Conservation (phyloP, 2,888 invertebrate genomes). For the Sepioteuthis lessoniana region DNA sequence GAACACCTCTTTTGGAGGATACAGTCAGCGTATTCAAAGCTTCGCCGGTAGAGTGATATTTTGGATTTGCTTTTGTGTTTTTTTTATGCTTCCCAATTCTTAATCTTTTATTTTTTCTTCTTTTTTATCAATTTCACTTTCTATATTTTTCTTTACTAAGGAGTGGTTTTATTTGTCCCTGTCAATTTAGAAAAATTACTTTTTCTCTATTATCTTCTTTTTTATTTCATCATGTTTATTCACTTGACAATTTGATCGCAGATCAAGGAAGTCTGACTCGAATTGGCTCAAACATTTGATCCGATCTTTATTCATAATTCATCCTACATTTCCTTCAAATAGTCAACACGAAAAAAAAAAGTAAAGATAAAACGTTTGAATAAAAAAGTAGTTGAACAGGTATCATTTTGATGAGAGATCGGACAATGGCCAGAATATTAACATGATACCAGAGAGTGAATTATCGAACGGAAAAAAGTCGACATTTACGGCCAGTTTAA, state of each 20-base stretch:
- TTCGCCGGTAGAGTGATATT: no score
- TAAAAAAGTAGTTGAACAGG: not conserved
- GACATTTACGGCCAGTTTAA: not conserved
- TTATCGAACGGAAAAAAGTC: not conserved
- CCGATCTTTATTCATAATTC: constrained; percentile 1
- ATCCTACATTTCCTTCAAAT: not conserved
- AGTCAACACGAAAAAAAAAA: not conserved
- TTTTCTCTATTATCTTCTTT: not conserved
- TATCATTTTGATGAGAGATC: not conserved
- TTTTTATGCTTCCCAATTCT: no score
- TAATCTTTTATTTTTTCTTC: no score
- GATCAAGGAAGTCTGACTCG: not conserved
- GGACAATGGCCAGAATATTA: not conserved
- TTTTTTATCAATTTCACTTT: no score
- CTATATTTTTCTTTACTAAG: no score
- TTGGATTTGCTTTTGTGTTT: no score
- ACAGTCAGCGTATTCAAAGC: no score
- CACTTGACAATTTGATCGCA: not conserved
- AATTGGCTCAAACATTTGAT: not conserved
- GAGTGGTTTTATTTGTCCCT: not conserved
- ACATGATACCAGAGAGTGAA: not conserved
- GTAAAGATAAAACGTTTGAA: not conserved
- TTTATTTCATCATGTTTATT: not conserved
- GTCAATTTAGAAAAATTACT: not conserved
- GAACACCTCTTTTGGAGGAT: no score